These are phyloP conservation scores for Drosophila ananassae DNA, from an alignment of 1,140 invertebrate species.

Conservation along the genomic window DNA sequence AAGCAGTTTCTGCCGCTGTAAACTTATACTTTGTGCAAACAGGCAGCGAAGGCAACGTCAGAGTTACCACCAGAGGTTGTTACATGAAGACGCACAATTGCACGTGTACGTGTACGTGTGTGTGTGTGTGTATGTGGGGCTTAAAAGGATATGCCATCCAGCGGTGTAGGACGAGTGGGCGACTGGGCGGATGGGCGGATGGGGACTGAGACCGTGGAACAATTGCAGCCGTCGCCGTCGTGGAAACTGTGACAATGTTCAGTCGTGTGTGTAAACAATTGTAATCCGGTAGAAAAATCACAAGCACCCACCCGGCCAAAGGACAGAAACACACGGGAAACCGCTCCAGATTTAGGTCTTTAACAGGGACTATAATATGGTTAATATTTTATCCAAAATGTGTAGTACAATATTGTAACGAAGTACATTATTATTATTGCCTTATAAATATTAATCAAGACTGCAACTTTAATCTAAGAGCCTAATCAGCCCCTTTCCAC, in stretches of 20 bases:
- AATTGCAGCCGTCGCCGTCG: constrained; percentile 62
- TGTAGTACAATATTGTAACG: constrained; percentile 39
- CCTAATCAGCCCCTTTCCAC: constrained; percentile 30
- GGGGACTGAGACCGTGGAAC: constrained; percentile 34
- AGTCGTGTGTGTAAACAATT: constrained; percentile 79
- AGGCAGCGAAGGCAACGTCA: constrained; percentile 31
- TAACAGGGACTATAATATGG: constrained; percentile 11
- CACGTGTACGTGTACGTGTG: constrained; percentile 31
- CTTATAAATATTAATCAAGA: constrained; percentile 17
- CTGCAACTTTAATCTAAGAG: constrained; percentile 12
- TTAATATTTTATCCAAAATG: not conserved
- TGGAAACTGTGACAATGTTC: constrained; percentile 77
- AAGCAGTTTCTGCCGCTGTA: constrained; percentile 55
- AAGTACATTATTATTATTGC: not conserved
- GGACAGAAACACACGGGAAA: constrained; percentile 39
- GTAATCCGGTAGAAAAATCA: constrained; percentile 79
- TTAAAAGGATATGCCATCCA: constrained; percentile 60
- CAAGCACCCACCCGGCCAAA: constrained; percentile 52
- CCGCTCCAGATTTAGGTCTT: constrained; percentile 26
- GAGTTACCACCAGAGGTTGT: constrained; percentile 57
- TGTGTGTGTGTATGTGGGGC: constrained; percentile 26
- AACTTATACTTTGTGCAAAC: constrained; percentile 76
- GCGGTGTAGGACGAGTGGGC: not conserved
- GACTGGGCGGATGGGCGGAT: no score
- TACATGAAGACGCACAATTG: constrained; percentile 75